phyloP scores from a whole-genome alignment of 2,888 invertebrate genomes.

The Trilocha varians region DNA sequence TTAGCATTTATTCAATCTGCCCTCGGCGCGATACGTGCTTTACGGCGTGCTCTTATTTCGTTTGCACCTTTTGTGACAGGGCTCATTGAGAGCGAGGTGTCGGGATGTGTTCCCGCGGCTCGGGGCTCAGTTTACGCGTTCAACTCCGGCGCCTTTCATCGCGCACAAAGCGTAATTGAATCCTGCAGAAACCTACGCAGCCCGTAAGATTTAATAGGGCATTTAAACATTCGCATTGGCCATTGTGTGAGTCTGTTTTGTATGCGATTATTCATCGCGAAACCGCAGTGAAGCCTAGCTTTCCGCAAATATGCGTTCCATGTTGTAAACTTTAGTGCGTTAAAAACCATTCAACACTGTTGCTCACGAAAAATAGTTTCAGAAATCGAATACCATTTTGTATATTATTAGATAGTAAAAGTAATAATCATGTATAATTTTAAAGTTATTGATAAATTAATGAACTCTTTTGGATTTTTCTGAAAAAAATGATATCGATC shows the following conservation, averaged over 20 bases:
- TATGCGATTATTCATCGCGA: constrained; percentile 66
- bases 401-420: no score
- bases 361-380: no score
- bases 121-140: constrained; percentile 65
- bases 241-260: constrained; percentile 68
- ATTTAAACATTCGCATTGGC: constrained; percentile 73
- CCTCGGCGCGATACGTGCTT: constrained; percentile 54
- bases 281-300: constrained; percentile 55
- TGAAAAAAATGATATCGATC: no score
- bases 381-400: no score
- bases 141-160: constrained; percentile 67
- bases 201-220: constrained; percentile 72
- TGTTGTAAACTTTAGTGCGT: constrained; percentile 2
- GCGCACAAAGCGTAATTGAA: constrained; percentile 72
- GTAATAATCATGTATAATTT: no score
- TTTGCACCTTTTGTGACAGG: constrained; percentile 70
- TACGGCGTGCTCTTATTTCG: constrained; percentile 52
- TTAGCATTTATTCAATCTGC: constrained; percentile 73
- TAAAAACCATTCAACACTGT: no score
- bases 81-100: constrained; percentile 71
- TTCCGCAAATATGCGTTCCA: constrained; percentile 49
- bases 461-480: no score
- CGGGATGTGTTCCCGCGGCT: constrained; percentile 64
- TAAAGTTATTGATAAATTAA: no score
- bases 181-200: constrained; percentile 71